A percentile compares a stretch with the other conserved stretches of the same genome.
Conservation (phyloP, 2,113 vertebrate genomes). For the Megaleporinus macrocephalus region DNA sequence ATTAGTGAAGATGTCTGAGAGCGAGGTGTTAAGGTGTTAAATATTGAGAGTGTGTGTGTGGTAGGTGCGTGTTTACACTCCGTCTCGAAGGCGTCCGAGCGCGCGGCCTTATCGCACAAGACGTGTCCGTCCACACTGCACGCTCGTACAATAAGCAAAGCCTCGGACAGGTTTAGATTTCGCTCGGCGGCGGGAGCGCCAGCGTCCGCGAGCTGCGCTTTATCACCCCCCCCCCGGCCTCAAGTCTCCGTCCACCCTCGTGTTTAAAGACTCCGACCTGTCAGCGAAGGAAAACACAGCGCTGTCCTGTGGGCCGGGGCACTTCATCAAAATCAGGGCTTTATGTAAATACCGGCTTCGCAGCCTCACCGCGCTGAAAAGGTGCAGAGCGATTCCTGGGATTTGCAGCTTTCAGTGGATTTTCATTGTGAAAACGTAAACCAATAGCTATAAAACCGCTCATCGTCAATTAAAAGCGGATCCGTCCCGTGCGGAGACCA, state of each 20-base stretch:
- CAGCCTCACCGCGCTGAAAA: constrained; percentile 41
- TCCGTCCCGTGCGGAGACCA: no score
- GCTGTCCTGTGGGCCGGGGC: neutral
- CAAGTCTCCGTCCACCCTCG: neutral
- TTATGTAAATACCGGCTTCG: constrained; percentile 2
- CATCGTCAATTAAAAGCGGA: neutral
- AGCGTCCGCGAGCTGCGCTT: constrained; percentile 38
- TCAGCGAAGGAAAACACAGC: constrained; percentile 21
- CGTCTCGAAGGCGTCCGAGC: constrained; percentile 14
- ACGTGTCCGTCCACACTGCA: constrained; percentile 60
- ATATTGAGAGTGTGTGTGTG: constrained; percentile 41
- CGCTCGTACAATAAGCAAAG: constrained; percentile 59
- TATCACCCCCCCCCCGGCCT: constrained; percentile 23
- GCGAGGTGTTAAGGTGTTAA: constrained; percentile 28
- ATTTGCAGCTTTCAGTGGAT: constrained; percentile 3
- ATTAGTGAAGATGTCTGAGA: neutral
- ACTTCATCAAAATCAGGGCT: constrained; percentile 39
- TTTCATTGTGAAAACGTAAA: neutral
- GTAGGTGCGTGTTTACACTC: constrained; percentile 49
- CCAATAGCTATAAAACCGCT: neutral
- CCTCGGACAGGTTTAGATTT: constrained; percentile 39
- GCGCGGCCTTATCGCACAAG: constrained; percentile 26
- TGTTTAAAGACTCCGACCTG: constrained; percentile 24
- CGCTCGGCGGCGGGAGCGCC: constrained; percentile 30
- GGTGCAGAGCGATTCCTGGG: neutral